A percentile compares a stretch with the other conserved stretches of the same genome.
Conservation (phyloP, 2,888 invertebrate species). For the Apamea crenata region DNA sequence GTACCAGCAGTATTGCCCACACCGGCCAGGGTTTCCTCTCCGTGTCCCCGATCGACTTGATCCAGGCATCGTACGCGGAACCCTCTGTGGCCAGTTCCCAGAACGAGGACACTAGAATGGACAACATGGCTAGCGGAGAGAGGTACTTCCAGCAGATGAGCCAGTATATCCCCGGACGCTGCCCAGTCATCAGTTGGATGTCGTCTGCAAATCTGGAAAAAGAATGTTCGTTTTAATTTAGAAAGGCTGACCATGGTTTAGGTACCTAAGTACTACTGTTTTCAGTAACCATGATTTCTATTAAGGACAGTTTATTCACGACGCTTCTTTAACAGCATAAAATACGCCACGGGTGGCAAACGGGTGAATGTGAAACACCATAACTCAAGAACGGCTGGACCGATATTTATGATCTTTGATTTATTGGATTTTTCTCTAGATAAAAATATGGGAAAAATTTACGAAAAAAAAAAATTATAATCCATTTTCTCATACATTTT, state of each 20-base stretch:
- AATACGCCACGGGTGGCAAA: too few species aligned
- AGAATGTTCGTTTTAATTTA: background rate
- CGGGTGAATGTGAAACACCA: too few species aligned
- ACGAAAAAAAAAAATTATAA: too few species aligned
- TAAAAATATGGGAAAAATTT: too few species aligned
- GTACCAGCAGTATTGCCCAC: conserved; percentile 95
- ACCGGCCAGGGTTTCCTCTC: conserved; percentile 95
- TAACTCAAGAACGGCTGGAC: too few species aligned
- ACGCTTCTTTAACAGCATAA: background rate
- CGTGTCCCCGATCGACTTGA: conserved; percentile 92
- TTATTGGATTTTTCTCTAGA: too few species aligned
- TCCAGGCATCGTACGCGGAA: conserved; percentile 96
- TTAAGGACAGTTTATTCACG: background rate
- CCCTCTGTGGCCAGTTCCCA: conserved; percentile 95
- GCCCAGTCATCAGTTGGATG: conserved; percentile 98
- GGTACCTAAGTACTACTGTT: background rate
- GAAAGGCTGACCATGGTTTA: background rate
- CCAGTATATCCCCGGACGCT: conserved; percentile 97
- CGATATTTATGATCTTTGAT: too few species aligned
- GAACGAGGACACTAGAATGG: conserved; percentile 95
- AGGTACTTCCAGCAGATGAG: conserved; percentile 98
- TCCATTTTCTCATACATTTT: too few species aligned
- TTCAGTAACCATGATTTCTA: background rate
- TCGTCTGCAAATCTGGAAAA: conserved; percentile 96
- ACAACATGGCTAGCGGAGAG: conserved; percentile 96